phyloP scores from a whole-genome alignment of 2,797 vertebrate species.

The Amblyopsis hoosieri region DNA sequence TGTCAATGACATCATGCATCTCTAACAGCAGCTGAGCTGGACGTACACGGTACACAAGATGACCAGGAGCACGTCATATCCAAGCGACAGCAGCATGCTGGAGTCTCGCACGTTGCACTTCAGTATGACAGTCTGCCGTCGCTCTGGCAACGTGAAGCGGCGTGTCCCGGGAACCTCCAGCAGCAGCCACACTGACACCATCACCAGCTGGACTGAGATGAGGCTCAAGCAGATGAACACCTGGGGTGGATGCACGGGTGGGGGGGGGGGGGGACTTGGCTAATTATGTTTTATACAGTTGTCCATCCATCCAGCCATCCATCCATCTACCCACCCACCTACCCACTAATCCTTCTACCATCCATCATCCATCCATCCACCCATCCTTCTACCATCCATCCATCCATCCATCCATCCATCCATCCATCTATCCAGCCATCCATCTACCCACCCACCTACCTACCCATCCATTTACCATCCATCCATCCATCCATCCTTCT shows the following conservation, averaged over 20 bases:
- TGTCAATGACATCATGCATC: neutral
- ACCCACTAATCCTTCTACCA: neutral
- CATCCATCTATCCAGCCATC: neutral
- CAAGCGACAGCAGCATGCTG: slow-evolving; percentile 96
- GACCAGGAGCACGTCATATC: slow-evolving; percentile 94
- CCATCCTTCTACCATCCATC: slow-evolving; percentile 23
- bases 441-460: neutral
- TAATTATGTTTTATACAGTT: neutral
- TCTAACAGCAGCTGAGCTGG: neutral
- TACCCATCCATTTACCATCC: neutral
- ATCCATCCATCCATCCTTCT: neutral
- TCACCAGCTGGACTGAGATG: slow-evolving; percentile 92
- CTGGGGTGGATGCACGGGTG: slow-evolving; percentile 36
- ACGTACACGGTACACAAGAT: slow-evolving; percentile 94
- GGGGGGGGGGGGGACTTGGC: neutral
- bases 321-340: slow-evolving; percentile 6
- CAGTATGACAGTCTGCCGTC: slow-evolving; percentile 93
- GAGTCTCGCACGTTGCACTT: slow-evolving; percentile 98
- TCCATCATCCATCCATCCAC: neutral
- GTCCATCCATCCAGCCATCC: neutral
- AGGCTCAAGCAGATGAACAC: slow-evolving; percentile 97
- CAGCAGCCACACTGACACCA: slow-evolving; percentile 94
- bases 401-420: neutral
- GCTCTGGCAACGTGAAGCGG: slow-evolving; percentile 90
- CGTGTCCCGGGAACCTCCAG: slow-evolving; percentile 93